These are phyloP conservation scores for Hyposoter didymator DNA, from an alignment of 2,888 invertebrate genomes.

Conservation along the genomic window DNA sequence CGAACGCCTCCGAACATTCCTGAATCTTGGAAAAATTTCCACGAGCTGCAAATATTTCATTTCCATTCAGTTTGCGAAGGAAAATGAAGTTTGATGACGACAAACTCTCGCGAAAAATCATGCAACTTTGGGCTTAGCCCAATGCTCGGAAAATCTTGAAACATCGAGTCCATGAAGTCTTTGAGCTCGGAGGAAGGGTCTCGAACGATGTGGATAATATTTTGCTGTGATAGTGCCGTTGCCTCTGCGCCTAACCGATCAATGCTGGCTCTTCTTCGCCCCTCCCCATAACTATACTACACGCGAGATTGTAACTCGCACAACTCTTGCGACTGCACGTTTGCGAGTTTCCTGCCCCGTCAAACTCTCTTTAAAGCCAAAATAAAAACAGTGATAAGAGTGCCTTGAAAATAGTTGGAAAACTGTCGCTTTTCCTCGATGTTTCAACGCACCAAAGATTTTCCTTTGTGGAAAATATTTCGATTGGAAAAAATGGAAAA, in stretches of 20 bases:
- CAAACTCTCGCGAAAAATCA: neutral
- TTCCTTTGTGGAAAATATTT: neutral
- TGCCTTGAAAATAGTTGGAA: neutral
- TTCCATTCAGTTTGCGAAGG: neutral
- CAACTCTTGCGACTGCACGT: constrained; percentile 34
- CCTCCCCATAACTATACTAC: constrained; percentile 11
- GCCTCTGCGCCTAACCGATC: constrained; percentile 69
- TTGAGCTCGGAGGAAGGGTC: constrained; percentile 63
- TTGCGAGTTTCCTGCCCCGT: constrained; percentile 31
- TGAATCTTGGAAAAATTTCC: neutral
- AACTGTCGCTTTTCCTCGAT: neutral
- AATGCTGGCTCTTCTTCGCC: constrained; percentile 70
- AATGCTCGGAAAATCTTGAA: constrained; percentile 58
- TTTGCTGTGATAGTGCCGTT: constrained; percentile 49
- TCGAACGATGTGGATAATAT: constrained; percentile 34
- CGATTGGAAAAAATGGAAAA: neutral
- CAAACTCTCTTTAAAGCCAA: constrained; percentile 12
- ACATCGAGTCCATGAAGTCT: constrained; percentile 56
- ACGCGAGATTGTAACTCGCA: constrained; percentile 24
- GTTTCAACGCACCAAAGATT: neutral
- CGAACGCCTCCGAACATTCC: too few species aligned
- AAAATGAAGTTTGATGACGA: neutral
- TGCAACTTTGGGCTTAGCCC: neutral
- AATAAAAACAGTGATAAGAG: neutral
- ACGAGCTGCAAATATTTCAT: neutral